Conservation (phyloP, 2,797 vertebrate genomes). For the Danionella dracula region DNA sequence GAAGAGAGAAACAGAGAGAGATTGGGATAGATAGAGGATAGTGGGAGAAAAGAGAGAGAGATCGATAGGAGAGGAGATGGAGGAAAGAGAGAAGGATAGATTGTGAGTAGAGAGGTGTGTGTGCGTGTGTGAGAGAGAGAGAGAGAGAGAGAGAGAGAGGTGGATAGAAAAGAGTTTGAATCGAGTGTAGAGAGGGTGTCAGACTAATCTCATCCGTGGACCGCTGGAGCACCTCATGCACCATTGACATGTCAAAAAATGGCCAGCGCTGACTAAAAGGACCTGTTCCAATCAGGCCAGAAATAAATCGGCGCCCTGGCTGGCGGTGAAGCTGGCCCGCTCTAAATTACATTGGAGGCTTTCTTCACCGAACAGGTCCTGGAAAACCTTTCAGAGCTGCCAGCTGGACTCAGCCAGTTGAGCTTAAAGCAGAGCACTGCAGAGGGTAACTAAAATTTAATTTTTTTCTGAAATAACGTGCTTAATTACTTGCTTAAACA, state of each 20-base stretch:
- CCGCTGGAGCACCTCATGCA: background rate
- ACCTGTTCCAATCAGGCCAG: slow-evolving; percentile 1
- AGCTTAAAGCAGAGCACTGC: no score
- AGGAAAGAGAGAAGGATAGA: no score
- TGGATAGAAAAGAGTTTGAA: background rate
- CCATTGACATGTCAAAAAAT: background rate
- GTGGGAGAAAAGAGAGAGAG: no score
- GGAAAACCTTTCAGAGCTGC: background rate
- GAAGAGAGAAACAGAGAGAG: no score
- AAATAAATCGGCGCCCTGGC: background rate
- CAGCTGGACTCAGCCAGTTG: background rate
- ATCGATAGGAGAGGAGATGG: no score
- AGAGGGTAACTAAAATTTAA: no score
- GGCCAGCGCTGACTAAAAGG: background rate
- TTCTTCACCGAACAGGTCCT: background rate
- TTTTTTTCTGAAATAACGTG: no score
- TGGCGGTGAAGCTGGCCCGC: background rate
- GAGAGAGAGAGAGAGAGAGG: no score
- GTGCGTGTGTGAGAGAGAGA: no score
- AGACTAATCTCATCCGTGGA: slow-evolving; percentile 10
- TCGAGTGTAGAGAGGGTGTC: background rate
- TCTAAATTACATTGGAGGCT: background rate
- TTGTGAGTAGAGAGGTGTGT: no score
- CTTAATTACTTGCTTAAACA: no score
- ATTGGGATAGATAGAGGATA: no score